Conservation (phyloP, 2,113 vertebrate species). For the Jaculus jaculus region DNA sequence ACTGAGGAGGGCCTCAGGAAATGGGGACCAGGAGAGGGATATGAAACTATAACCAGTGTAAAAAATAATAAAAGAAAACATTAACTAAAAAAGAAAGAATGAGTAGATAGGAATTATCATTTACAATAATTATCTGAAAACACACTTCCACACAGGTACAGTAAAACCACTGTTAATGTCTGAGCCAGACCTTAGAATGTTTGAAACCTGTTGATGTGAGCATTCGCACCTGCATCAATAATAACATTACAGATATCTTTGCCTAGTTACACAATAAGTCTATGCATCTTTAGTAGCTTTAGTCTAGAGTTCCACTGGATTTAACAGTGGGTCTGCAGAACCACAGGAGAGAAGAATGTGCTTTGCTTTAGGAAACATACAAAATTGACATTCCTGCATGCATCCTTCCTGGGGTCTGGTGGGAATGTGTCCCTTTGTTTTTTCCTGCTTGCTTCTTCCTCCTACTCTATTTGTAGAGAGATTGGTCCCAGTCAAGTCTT, state of each 20-base stretch:
- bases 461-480: not conserved
- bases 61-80: too few relatives aligned
- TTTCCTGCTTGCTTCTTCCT: not conserved
- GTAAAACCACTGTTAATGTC: not conserved
- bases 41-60: too few relatives aligned
- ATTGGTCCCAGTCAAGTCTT: not conserved
- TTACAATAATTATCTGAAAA: not conserved
- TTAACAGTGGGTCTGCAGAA: not conserved
- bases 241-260: not conserved
- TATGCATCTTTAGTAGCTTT: not conserved
- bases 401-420: not conserved
- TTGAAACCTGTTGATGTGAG: not conserved
- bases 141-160: not conserved
- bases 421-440: not conserved
- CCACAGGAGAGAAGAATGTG: not conserved
- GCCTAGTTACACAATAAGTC: not conserved
- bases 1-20: too few relatives aligned
- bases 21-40: too few relatives aligned
- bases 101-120: not conserved
- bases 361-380: not conserved
- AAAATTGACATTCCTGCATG: not conserved
- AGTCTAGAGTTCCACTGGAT: not conserved
- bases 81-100: not conserved
- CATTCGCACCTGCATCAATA: not conserved
- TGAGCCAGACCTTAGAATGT: not conserved